These are phyloP conservation scores for Carposina sasakii DNA, from an alignment of 1,140 invertebrate species.

Conservation along the genomic window DNA sequence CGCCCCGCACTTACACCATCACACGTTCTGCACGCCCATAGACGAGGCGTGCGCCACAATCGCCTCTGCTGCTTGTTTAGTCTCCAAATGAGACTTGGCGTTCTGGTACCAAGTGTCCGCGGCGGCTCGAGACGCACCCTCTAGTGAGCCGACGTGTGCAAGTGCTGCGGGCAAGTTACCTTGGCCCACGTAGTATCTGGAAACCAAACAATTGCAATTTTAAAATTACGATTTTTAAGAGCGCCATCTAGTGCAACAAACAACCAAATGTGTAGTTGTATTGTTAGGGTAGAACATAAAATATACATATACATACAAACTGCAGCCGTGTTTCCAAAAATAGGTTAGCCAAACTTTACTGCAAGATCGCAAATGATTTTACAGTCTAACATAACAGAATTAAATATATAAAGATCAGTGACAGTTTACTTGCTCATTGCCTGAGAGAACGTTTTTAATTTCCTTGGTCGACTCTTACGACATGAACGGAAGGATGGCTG, in stretches of 20 bases:
- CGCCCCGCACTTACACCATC: too few relatives aligned
- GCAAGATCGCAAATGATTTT: too few relatives aligned
- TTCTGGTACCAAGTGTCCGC: conserved; percentile 93
- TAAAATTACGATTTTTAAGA: not conserved
- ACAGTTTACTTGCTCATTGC: too few relatives aligned
- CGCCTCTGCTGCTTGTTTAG: conserved; percentile 89
- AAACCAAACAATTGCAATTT: conserved; percentile 1
- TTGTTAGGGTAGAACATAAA: too few relatives aligned
- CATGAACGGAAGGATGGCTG: too few relatives aligned
- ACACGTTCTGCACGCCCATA: conserved; percentile 69
- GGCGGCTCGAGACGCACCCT: conserved; percentile 85
- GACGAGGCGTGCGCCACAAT: conserved; percentile 88
- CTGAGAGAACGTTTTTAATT: too few relatives aligned
- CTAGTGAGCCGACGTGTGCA: conserved; percentile 89
- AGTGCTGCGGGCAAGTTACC: conserved; percentile 89
- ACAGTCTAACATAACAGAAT: too few relatives aligned
- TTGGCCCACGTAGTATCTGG: conserved; percentile 87
- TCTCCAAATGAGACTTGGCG: conserved; percentile 87
- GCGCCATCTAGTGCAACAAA: not conserved
- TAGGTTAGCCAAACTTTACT: too few relatives aligned
- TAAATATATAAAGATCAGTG: too few relatives aligned
- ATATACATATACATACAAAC: too few relatives aligned
- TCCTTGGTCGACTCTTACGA: too few relatives aligned
- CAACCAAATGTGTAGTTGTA: not conserved
- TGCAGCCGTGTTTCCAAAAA: too few relatives aligned